Percentiles rank a stretch among this genome's conserved stretches.
Conservation (phyloP, 2,888 invertebrate species). For the Auanema freiburgensis region DNA sequence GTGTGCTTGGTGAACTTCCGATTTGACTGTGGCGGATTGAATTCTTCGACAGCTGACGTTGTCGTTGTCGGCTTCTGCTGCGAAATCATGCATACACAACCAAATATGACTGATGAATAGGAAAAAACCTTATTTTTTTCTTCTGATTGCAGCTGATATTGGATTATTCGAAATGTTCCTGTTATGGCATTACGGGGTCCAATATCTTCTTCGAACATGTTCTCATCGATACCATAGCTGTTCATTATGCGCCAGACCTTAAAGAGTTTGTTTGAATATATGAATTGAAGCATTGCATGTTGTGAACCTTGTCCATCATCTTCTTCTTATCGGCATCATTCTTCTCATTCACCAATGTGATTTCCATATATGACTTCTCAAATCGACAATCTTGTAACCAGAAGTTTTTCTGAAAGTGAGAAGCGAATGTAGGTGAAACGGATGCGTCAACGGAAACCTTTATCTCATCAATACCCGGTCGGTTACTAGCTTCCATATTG, state of each 20-base stretch:
- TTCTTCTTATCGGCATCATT: constrained; percentile 40
- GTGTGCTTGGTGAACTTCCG: too few species aligned
- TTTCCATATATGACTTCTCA: constrained; percentile 65
- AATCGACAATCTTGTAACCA: constrained; percentile 70
- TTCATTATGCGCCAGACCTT: constrained; percentile 37
- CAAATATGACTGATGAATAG: too few species aligned
- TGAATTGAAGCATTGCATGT: too few species aligned
- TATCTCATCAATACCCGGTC: constrained; percentile 66
- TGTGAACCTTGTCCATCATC: constrained; percentile 13
- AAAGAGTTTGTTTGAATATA: too few species aligned
- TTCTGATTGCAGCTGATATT: constrained; percentile 64
- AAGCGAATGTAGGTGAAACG: background rate
- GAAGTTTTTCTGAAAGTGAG: constrained; percentile 65
- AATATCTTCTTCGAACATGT: constrained; percentile 70
- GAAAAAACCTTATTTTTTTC: constrained; percentile 42
- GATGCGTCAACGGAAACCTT: constrained; percentile 32
- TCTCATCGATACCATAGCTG: constrained; percentile 70
- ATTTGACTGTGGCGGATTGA: too few species aligned
- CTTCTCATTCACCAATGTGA: constrained; percentile 61
- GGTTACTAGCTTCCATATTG: constrained; percentile 64
- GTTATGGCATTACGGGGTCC: constrained; percentile 74
- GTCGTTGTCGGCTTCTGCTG: too few species aligned
- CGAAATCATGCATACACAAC: too few species aligned
- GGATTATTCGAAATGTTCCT: constrained; percentile 76
- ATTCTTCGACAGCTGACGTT: too few species aligned